phyloP scores from a whole-genome alignment of 2,888 invertebrate species.

The Ormyrus pomaceus region DNA sequence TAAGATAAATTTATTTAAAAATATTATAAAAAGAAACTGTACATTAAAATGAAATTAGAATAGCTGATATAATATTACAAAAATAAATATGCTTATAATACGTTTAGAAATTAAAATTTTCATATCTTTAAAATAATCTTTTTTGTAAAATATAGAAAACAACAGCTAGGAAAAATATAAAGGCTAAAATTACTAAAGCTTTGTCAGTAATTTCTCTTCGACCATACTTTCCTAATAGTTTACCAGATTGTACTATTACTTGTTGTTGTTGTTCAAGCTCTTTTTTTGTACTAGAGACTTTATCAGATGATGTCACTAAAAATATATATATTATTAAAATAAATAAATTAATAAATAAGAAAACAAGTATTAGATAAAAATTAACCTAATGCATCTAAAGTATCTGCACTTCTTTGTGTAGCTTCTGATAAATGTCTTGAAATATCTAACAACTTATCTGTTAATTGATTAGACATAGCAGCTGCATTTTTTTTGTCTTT shows the following conservation, averaged over 20 bases:
- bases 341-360: background rate
- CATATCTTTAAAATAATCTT: conserved; percentile 80
- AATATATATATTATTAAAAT: conserved; percentile 45
- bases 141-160: conserved; percentile 96
- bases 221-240: conserved; percentile 94
- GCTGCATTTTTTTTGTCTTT: conserved; percentile 82
- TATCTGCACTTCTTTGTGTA: conserved; percentile 90
- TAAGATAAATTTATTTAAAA: too few relatives aligned
- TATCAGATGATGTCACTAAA: conserved; percentile 77
- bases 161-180: conserved; percentile 92
- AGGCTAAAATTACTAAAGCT: conserved; percentile 90
- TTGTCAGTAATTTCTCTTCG: conserved; percentile 97
- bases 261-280: conserved; percentile 92
- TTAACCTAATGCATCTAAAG: conserved; percentile 85
- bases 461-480: conserved; percentile 86
- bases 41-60: too few relatives aligned
- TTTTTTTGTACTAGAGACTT: conserved; percentile 82
- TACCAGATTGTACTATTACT: conserved; percentile 91
- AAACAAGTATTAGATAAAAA: conserved; percentile 17
- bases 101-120: background rate
- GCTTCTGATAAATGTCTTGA: conserved; percentile 92
- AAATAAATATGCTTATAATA: too few relatives aligned
- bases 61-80: too few relatives aligned
- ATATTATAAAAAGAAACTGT: too few relatives aligned
- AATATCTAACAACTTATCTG: conserved; percentile 90